Evolutionary conservation across 2,113 vertebrate genomes (phyloP).

Genomic region (Nanorana parkeri): DNA sequence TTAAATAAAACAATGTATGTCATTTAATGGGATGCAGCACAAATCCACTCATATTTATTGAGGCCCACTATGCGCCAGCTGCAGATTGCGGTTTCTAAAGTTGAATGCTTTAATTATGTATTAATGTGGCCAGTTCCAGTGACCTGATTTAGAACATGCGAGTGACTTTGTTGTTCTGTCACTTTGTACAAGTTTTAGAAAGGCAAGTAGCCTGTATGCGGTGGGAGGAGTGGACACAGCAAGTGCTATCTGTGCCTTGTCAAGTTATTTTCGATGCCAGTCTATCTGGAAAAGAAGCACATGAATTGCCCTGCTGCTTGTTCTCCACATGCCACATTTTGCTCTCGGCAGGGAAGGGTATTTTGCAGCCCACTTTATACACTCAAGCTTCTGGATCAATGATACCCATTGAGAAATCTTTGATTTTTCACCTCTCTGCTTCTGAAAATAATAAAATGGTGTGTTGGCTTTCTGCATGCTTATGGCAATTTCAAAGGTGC

Average conservation of each 20-base stretch:
- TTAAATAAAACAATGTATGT: no score
- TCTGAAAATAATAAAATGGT: constrained; percentile 44
- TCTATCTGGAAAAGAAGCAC: constrained; percentile 9
- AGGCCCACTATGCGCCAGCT: no score
- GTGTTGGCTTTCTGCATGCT: constrained; percentile 31
- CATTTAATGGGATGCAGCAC: no score
- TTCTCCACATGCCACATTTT: constrained; percentile 46
- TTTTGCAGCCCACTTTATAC: constrained; percentile 40
- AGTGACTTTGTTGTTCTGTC: not conserved
- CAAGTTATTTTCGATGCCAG: constrained; percentile 26
- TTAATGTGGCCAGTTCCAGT: not conserved
- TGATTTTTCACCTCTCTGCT: constrained; percentile 52
- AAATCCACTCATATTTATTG: no score
- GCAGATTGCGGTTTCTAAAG: not conserved
- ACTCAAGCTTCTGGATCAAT: constrained; percentile 41
- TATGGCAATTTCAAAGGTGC: constrained; percentile 45
- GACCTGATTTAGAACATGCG: not conserved
- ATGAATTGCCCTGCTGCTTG: constrained; percentile 41
- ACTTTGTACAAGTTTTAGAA: not conserved
- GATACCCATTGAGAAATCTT: constrained; percentile 52
- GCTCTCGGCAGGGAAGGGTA: constrained; percentile 20
- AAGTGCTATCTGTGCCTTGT: constrained; percentile 4
- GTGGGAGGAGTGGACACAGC: constrained; percentile 28
- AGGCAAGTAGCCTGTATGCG: constrained; percentile 12
- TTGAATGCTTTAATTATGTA: not conserved